Evolutionary conservation across 2,888 invertebrate species (phyloP).

Genomic region (Pristionchus japonicus): DNA sequence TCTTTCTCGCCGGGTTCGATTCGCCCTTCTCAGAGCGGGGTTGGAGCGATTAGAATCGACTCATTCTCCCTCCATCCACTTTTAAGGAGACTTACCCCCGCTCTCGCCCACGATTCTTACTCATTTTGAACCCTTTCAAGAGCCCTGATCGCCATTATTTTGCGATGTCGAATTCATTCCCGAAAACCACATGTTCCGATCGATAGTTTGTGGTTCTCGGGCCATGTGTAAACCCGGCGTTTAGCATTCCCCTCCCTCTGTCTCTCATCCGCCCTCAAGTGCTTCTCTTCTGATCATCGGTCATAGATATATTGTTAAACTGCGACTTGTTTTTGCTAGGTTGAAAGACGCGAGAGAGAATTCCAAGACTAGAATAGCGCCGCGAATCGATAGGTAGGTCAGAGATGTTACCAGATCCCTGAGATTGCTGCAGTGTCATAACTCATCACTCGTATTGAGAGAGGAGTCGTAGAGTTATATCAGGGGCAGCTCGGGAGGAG

Average conservation of each 20-base stretch:
- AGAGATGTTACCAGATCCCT: neutral
- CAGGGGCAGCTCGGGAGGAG: constrained; percentile 1
- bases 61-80: constrained; percentile 16
- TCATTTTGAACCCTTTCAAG: neutral
- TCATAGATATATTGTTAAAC: constrained; percentile 33
- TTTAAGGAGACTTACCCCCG: neutral
- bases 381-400: constrained; percentile 19
- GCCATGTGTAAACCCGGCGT: neutral
- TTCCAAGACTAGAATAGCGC: neutral
- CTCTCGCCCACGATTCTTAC: neutral
- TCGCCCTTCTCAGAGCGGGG: neutral
- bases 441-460: constrained; percentile 31
- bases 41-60: constrained; percentile 36
- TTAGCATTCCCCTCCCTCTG: constrained; percentile 10
- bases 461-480: constrained; percentile 23
- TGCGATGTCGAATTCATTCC: neutral
- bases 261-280: constrained; percentile 11
- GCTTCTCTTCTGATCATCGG: neutral
- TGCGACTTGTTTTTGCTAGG: neutral
- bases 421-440: neutral
- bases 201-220: constrained; percentile 15
- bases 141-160: neutral
- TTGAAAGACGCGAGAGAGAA: neutral
- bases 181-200: constrained; percentile 25
- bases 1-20: neutral